These are phyloP conservation scores for Pasiphila rectangulata DNA, from an alignment of 2,888 invertebrate genomes.

Conservation along the genomic window DNA sequence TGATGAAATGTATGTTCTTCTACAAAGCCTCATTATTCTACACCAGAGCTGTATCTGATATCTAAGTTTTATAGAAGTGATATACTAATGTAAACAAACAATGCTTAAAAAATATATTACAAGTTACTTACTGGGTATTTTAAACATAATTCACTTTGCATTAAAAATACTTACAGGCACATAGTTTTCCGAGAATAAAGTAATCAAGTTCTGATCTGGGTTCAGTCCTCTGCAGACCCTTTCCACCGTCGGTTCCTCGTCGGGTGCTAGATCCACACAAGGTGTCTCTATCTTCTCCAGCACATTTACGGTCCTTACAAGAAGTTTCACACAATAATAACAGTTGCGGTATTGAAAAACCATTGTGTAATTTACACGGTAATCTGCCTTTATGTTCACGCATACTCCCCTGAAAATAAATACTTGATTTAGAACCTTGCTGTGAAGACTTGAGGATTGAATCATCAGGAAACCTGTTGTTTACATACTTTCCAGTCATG, in stretches of 20 bases:
- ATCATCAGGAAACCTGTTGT: slow-evolving; percentile 19
- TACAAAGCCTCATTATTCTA: no score
- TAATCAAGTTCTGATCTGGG: slow-evolving; percentile 89
- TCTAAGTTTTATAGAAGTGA: no score
- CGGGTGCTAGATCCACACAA: slow-evolving; percentile 85
- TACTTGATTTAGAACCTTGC: not conserved
- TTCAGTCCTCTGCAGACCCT: slow-evolving; percentile 88
- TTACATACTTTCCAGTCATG: slow-evolving; percentile 83
- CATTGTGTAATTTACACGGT: slow-evolving; percentile 91
- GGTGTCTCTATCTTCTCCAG: slow-evolving; percentile 93
- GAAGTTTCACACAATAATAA: slow-evolving; percentile 91
- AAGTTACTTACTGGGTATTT: not conserved
- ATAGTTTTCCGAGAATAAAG: slow-evolving; percentile 94
- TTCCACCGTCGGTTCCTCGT: slow-evolving; percentile 85
- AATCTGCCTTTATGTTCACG: slow-evolving; percentile 86
- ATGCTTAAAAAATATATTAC: no score
- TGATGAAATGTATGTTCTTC: no score
- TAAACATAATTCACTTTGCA: no score
- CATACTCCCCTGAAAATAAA: slow-evolving; percentile 83
- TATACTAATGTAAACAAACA: no score
- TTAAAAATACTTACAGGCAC: slow-evolving; percentile 81
- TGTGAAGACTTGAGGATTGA: not conserved
- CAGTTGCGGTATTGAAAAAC: slow-evolving; percentile 87
- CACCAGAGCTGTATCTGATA: no score
- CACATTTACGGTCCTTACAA: slow-evolving; percentile 93